Evolutionary conservation across 2,797 vertebrate species (phyloP).

Genomic region (Fistularia commersonii): DNA sequence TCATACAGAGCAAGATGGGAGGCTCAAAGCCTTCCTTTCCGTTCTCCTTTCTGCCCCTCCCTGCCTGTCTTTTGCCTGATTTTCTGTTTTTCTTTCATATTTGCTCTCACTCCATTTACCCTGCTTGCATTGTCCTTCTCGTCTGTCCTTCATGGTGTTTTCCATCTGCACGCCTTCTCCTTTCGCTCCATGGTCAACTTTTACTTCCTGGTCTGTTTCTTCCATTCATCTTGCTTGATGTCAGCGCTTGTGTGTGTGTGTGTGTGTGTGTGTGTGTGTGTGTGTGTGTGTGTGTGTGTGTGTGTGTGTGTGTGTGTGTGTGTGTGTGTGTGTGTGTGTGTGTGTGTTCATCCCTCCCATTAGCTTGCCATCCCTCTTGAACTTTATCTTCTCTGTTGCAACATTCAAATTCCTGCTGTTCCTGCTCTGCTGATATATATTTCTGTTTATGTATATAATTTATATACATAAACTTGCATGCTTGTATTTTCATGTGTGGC

Average conservation of each 20-base stretch:
- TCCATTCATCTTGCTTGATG: not conserved
- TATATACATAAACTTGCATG: no score
- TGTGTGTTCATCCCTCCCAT: not conserved
- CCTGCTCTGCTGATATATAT: no score
- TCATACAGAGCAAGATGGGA: constrained; percentile 45
- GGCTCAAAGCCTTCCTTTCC: constrained; percentile 13
- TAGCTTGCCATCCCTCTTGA: no score
- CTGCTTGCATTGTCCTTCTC: constrained; percentile 28
- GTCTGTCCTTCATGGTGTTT: constrained; percentile 17
- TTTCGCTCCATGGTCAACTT: constrained; percentile 4
- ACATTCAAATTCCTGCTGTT: no score
- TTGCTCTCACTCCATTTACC: constrained; percentile 16
- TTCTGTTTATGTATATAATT: no score
- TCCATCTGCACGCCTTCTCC: constrained; percentile 6
- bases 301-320: not conserved
- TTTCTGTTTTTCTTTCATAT: constrained; percentile 26
- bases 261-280: not conserved
- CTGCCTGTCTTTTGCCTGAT: constrained; percentile 9
- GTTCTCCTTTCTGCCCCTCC: constrained; percentile 5
- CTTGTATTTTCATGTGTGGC: not conserved
- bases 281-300: not conserved
- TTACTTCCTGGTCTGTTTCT: constrained; percentile 11
- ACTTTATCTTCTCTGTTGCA: no score
- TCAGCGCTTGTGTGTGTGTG: not conserved
- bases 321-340: constrained; percentile 1